These are phyloP conservation scores for Cylloceria caligata DNA, from an alignment of 2,888 invertebrate species.

Conservation along the genomic window DNA sequence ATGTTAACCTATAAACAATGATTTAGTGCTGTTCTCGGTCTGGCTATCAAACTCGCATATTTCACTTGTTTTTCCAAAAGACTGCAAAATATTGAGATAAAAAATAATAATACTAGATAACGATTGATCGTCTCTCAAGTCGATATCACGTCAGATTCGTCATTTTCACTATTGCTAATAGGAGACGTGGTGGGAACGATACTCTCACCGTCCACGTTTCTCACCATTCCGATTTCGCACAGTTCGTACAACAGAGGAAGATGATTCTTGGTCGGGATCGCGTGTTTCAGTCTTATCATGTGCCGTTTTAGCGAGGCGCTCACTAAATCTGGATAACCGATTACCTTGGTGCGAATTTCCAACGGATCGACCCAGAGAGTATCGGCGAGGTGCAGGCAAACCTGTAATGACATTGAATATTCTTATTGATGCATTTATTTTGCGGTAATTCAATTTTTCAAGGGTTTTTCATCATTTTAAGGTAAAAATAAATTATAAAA, in stretches of 20 bases:
- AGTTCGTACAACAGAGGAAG: constrained; percentile 85
- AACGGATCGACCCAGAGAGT: constrained; percentile 89
- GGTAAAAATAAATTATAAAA: too few species aligned
- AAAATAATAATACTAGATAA: constrained; percentile 5
- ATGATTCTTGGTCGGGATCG: constrained; percentile 85
- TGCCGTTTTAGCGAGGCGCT: constrained; percentile 86
- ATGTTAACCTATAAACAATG: too few species aligned
- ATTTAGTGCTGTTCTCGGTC: too few species aligned
- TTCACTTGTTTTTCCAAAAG: too few species aligned
- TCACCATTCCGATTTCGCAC: constrained; percentile 82
- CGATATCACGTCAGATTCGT: constrained; percentile 30
- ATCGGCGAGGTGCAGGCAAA: constrained; percentile 87
- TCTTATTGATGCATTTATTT: background rate
- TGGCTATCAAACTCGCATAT: too few species aligned
- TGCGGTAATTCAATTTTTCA: constrained; percentile 13
- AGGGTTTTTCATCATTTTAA: too few species aligned
- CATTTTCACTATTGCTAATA: background rate
- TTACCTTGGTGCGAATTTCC: constrained; percentile 86
- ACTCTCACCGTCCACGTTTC: constrained; percentile 61
- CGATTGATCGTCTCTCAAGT: background rate
- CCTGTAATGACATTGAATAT: constrained; percentile 73
- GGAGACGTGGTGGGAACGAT: constrained; percentile 28
- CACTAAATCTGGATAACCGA: constrained; percentile 85
- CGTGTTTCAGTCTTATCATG: constrained; percentile 85
- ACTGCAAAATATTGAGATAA: background rate